These are phyloP conservation scores for Carapus acus DNA, from an alignment of 2,797 vertebrate genomes.

Conservation along the genomic window DNA sequence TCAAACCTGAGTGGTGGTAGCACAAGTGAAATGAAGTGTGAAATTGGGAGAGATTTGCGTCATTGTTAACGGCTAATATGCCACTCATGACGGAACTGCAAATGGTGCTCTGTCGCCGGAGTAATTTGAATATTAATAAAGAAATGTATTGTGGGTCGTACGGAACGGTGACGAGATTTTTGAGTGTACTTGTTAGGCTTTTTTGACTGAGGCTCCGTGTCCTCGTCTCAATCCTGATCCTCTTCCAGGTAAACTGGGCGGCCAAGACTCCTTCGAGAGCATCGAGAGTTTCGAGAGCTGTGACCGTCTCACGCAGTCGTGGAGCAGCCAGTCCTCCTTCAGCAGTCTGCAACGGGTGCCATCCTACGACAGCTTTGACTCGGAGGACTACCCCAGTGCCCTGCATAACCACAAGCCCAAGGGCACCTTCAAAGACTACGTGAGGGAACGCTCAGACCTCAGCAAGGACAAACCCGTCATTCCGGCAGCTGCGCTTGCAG, in stretches of 20 bases:
- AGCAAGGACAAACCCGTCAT: constrained; percentile 99
- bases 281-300: constrained; percentile 97
- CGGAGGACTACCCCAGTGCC: constrained; percentile 89
- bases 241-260: constrained; percentile 86
- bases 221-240: neutral
- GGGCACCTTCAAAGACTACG: constrained; percentile 99
- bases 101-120: no score
- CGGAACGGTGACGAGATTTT: no score
- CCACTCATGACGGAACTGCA: constrained; percentile 8
- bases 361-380: constrained; percentile 98
- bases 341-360: constrained; percentile 97
- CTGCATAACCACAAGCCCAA: constrained; percentile 95
- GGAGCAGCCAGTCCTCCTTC: constrained; percentile 98
- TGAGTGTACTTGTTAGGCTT: no score
- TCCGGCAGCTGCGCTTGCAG: constrained; percentile 93
- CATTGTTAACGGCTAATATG: constrained; percentile 2
- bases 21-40: constrained; percentile 46
- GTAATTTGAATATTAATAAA: no score
- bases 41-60: constrained; percentile 30
- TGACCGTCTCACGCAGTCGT: constrained; percentile 93
- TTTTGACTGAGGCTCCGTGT: neutral
- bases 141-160: no score
- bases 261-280: constrained; percentile 98
- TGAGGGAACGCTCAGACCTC: constrained; percentile 95
- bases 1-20: constrained; percentile 58